Percentiles rank a stretch among this genome's conserved stretches.
These are phyloP conservation scores for Carettochelys insculpta DNA, from an alignment of 2,113 vertebrate species.

Conservation along the genomic window DNA sequence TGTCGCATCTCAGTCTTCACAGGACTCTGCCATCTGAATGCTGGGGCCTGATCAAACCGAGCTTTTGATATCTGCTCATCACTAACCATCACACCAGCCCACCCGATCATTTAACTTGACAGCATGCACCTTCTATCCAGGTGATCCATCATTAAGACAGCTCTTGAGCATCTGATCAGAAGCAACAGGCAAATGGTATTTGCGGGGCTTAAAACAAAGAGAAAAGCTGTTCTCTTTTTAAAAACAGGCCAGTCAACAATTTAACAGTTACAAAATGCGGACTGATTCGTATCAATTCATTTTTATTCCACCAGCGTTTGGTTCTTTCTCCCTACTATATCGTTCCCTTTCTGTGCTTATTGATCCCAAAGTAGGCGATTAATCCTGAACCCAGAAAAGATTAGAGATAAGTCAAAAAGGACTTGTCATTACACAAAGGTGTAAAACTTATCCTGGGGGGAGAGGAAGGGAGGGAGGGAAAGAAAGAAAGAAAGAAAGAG, in stretches of 20 bases:
- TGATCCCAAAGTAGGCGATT: constrained; percentile 62
- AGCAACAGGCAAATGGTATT: neutral
- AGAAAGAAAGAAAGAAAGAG: constrained; percentile 30
- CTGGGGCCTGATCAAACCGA: neutral
- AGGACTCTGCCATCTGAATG: neutral
- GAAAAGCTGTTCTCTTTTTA: neutral
- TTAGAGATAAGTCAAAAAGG: constrained; percentile 60
- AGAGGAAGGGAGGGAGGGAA: neutral
- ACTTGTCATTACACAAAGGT: constrained; percentile 54
- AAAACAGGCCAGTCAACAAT: constrained; percentile 13
- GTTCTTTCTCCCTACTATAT: neutral
- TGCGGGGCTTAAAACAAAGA: neutral
- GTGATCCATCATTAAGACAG: neutral
- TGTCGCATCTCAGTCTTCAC: neutral
- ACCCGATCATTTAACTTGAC: neutral
- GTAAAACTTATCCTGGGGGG: constrained; percentile 17
- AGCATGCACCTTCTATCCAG: neutral
- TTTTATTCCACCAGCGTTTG: constrained; percentile 61
- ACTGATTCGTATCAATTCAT: constrained; percentile 37
- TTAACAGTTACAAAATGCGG: neutral
- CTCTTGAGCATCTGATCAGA: neutral
- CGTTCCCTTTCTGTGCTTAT: constrained; percentile 48
- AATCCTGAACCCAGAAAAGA: constrained; percentile 68
- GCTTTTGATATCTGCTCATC: neutral
- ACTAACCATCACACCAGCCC: neutral